Conservation (phyloP, 2,113 vertebrate species). For the Sturnus vulgaris region DNA sequence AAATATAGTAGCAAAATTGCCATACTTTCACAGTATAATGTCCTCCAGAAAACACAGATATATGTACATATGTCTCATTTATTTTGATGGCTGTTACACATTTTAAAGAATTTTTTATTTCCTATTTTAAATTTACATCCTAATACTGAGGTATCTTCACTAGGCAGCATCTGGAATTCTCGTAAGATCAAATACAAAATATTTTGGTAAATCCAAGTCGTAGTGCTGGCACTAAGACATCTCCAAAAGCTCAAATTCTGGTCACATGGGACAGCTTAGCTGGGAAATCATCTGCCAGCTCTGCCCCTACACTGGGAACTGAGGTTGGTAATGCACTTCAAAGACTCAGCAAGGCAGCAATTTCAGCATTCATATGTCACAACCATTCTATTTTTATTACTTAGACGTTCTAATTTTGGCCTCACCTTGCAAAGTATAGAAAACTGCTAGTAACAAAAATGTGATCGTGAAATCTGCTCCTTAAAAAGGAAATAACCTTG, state of each 20-base stretch:
- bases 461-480: neutral
- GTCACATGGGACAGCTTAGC: neutral
- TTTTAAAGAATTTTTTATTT: neutral
- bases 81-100: neutral
- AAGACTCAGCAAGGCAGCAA: neutral
- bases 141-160: neutral
- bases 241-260: neutral
- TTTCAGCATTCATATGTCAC: neutral
- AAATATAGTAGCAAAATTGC: neutral
- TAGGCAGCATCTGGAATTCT: neutral
- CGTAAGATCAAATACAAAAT: neutral
- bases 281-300: neutral
- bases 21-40: neutral
- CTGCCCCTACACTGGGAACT: neutral
- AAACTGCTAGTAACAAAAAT: neutral
- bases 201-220: neutral
- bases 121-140: neutral
- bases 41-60: neutral
- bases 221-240: neutral
- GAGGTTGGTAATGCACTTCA: neutral
- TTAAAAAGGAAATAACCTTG: neutral
- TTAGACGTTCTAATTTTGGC: neutral
- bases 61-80: neutral
- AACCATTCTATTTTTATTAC: neutral
- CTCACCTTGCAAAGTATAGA: neutral